phyloP scores from a whole-genome alignment of 2,888 invertebrate species.

The Parasteatoda lunata region DNA sequence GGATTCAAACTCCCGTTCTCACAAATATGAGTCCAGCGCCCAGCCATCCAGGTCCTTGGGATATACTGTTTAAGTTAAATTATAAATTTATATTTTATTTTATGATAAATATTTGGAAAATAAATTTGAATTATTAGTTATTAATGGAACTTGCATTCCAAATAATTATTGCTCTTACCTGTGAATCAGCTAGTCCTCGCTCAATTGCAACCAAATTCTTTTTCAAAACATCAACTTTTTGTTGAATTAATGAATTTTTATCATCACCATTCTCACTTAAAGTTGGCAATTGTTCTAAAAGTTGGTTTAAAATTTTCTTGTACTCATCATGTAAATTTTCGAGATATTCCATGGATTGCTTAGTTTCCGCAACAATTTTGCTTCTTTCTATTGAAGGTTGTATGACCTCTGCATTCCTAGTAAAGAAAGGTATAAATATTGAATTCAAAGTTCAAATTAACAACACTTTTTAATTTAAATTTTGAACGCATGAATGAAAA shows the following conservation, averaged over 20 bases:
- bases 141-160: background rate
- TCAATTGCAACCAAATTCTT: conserved; percentile 31
- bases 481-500: background rate
- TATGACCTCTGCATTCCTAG: conserved; percentile 35
- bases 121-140: background rate
- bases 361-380: conserved; percentile 33
- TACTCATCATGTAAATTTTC: conserved; percentile 38
- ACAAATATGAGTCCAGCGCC: too few species aligned
- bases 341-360: conserved; percentile 25
- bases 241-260: conserved; percentile 31
- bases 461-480: background rate
- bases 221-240: conserved; percentile 32
- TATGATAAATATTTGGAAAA: background rate
- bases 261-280: conserved; percentile 40
- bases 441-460: background rate
- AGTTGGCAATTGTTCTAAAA: conserved; percentile 34
- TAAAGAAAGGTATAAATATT: background rate
- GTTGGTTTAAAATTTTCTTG: conserved; percentile 36
- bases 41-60: too few species aligned
- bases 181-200: conserved; percentile 29
- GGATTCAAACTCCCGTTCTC: too few species aligned
- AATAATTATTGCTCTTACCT: conserved; percentile 4
- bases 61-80: background rate
- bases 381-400: conserved; percentile 27
- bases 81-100: background rate